Base-by-base conservation (phyloP, 2,888 invertebrate species). In the Malachius bipustulatus region DNA sequence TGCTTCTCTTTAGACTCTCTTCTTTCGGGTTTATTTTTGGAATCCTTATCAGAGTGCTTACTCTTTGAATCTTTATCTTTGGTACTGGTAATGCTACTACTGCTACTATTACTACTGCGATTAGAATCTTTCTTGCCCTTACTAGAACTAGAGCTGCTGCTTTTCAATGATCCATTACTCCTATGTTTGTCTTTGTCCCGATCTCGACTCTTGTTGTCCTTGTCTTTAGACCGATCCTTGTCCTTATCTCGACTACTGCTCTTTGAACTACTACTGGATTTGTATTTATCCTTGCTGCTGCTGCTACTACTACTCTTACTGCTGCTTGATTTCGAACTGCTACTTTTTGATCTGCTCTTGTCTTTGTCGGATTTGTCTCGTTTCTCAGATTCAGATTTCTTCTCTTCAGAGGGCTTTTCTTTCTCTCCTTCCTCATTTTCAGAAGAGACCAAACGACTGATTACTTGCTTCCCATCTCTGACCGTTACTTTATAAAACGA, bases 391-490 rank as follows among this genome's bases (percentile, higher is more conserved):
- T 9, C 40, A 14, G 10, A 29, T 36, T 40, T 41, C 41, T 46
- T 56, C 52, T 36, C 40, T 26, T 13, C n/a, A 47, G 47, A 35
- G 35, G 35, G 34, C 34, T 10, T 43, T 36, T 4, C 14, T 27
- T 9, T 16, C 28, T 29, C 31, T 26, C 32, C 30, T 30, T 43
- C 1, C 56, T 54, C 34, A 58, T 68, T 44, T 14, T 45, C 40
- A 30, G 45, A 47, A 29, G 24, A 38, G 16, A 39, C 27, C 41
- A 75, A 65, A 61, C 75, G 72, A 4, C 75, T 70, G 50, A 81
- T 63, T 30, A 76, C 67, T 59, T 79, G 76, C 60, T 79, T 80
- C 10, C 78, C 79, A 63, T 82, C 81, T 53, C 77, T 77, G 39
- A 79, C 65, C 19, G 75, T 71, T 47, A 81, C 73, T 64, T 80